Evolutionary conservation across 37 sponge, comb jelly and placozoan genomes (phyloP), one percentile per base, ranked within the genome.

Genomic region (Sycon ciliatum): DNA sequence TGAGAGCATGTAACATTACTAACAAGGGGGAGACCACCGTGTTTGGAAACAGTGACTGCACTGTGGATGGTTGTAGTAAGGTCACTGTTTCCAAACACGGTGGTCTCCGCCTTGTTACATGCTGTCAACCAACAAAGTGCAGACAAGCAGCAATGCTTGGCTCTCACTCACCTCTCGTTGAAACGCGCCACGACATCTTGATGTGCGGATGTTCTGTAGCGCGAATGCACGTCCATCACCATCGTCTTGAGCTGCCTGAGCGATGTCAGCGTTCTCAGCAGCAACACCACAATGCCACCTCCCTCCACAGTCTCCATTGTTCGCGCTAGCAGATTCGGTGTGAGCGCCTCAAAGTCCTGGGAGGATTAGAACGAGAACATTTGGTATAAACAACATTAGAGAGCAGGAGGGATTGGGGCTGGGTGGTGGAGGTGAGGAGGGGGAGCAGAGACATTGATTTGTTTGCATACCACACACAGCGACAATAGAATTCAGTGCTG

Each of bases 291-390:
- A 11, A 91, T 53, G 0, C 98, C 98, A 3, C 98, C 98, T 39
- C 98, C 98, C 52, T 91, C 92, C 33, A 95, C 98, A 3, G 98
- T 95, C 79, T 95, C 98, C 18, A 95, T 67, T 4, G 98, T 95
- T n/a, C 98, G 67, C 6, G 92, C 98, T 7, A 95, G 69, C 54
- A 95, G 65, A 73, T 95, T 95, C 13, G 98, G 98, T 54, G 98
- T 95, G 23, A 95, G 74, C 1, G 98, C 98, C 61, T 95, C 98
- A 65, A 91, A 95, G 56, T 95, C 98, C 84, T 95, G 72, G n/a
- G 67, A 40, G 6, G 39, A 3, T 3, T 1, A 70, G 32, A 67
- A 5, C 29, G 3, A n/a, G n/a, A n/a, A n/a, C n/a, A n/a, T n/a
- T n/a, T n/a, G n/a, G n/a, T n/a, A n/a, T n/a, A n/a, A n/a, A n/a